Base-by-base conservation (phyloP, 2,113 vertebrate species). In the Ciconia boyciana region DNA sequence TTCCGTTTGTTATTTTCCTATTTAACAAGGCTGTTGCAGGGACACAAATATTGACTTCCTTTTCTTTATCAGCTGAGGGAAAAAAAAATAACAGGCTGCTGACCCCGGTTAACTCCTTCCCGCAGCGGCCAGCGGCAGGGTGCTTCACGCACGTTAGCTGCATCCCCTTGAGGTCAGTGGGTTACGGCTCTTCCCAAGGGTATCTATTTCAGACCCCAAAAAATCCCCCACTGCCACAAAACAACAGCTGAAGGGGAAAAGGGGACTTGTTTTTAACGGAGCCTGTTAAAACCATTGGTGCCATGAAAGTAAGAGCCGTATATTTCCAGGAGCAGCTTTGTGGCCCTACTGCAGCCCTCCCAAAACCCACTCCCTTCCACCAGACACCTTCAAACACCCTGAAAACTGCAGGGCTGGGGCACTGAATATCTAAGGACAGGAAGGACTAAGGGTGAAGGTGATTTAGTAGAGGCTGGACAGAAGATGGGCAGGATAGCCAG, bases 251-350 rank as follows among this genome's bases (percentile, higher is more conserved):
- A 18, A 87, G 12, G 43, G 29, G 28, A 0, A 34, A 83, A 82
- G 3, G 12, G 46, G n/a, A 6, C 2, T 79, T 91, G 77, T 29
- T 87, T 94, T 51, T 32, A 54, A 24, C 29, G 17, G 17, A 82
- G 15, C 9, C 39, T 19, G 24, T 31, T 90, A 32, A 72, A 90
- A 83, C 4, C 10, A 3, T 8, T 39, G 43, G 55, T 70, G 82
- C 32, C 0, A 0, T 11, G 54, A 49, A 62, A 68, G 32, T 5
- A 11, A 49, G 52, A 60, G 71, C 19, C 1, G 0, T 0, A 0
- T 74, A 62, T 46, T 89, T 69, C 74, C 60, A 51, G 49, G 20
- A 81, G 78, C 16, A 36, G 69, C 49, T 82, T 26, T 69, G 52
- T 52, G 52, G 25, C 17, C 8, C 31, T 61, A 4, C 65, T 22